phyloP scores from a whole-genome alignment of 2,888 invertebrate genomes.

The Lasioglossum vierecki region DNA sequence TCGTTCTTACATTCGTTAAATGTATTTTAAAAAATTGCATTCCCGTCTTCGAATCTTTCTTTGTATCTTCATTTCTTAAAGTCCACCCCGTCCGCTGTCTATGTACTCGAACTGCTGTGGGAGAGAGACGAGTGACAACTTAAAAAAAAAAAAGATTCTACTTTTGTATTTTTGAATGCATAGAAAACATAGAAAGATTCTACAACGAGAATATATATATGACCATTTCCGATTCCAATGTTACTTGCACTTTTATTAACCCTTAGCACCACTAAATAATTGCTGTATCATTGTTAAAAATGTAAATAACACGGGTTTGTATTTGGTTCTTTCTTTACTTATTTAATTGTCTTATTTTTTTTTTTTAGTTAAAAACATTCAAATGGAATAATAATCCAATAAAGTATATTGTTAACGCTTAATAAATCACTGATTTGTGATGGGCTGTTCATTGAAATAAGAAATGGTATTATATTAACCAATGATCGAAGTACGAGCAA shows the following conservation, averaged over 20 bases:
- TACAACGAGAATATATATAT: conserved; percentile 39
- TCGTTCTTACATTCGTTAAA: conserved; percentile 24
- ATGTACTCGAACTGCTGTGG: conserved; percentile 83
- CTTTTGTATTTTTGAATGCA: conserved; percentile 1
- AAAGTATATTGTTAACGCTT: too few species aligned
- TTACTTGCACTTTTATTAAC: neutral
- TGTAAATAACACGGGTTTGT: too few species aligned
- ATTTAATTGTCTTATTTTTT: too few species aligned
- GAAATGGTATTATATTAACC: neutral
- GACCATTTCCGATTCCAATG: neutral
- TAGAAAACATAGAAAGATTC: conserved; percentile 50
- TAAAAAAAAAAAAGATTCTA: conserved; percentile 10
- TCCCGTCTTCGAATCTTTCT: conserved; percentile 66
- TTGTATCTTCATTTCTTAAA: conserved; percentile 72
- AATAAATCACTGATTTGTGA: neutral
- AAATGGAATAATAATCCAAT: too few species aligned
- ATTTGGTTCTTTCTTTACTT: too few species aligned
- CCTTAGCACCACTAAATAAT: too few species aligned
- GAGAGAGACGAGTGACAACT: conserved; percentile 61
- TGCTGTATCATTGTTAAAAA: too few species aligned
- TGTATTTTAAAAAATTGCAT: conserved; percentile 28
- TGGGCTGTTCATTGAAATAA: neutral
- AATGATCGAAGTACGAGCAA: neutral
- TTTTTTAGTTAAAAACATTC: too few species aligned
- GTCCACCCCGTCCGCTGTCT: conserved; percentile 82